Base-by-base conservation (phyloP, 2,113 vertebrate species). In the Lates calcarifer region DNA sequence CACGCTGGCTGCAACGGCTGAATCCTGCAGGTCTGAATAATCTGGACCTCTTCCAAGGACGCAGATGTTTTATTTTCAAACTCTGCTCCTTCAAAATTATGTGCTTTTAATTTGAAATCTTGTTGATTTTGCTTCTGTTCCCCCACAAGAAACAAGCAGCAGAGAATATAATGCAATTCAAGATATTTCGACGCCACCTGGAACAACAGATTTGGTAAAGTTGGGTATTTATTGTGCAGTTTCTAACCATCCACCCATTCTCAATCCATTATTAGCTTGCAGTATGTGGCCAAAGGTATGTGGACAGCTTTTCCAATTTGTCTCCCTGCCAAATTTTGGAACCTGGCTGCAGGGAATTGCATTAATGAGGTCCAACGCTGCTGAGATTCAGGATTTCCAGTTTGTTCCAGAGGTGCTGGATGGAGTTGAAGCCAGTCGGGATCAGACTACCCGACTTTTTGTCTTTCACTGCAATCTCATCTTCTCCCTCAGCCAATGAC, bases 1-100 rank as follows among this genome's bases (percentile, higher is more conserved):
- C 3, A 3, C 68, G 22, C 55, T 18, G 29, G 47, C 45, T 29
- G 18, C 47, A n/a, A n/a, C 47, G 20, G 49, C 60, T 45, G 53
- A 70, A 60, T 69, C 20, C 55, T 20, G 33, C 2, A 5, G 31
- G 14, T 64, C 51, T 60, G 67, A 12, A 77, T 78, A 60, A 81
- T 67, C 31, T 1, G 66, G 29, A 17, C 24, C n/a, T 35, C 11
- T 33, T 79, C 18, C n/a, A 57, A 65, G 55, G 37, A 49, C 29
- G 33, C 35, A n/a, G 24, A 68, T 55, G 22, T 68, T 20, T n/a
- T n/a, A n/a, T n/a, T n/a, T n/a, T n/a, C n/a, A n/a, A n/a, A 61
- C 3, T 39, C 3, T 12, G 47, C 7, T 51, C 22, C 33, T 13
- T 24, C 1, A 64, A 22, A 22, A 33, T 24, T 18, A 33, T 35